Evolutionary conservation across 2,888 invertebrate species (phyloP), one percentile per base, ranked within the genome.

Genomic region (Ophioninae sp.): DNA sequence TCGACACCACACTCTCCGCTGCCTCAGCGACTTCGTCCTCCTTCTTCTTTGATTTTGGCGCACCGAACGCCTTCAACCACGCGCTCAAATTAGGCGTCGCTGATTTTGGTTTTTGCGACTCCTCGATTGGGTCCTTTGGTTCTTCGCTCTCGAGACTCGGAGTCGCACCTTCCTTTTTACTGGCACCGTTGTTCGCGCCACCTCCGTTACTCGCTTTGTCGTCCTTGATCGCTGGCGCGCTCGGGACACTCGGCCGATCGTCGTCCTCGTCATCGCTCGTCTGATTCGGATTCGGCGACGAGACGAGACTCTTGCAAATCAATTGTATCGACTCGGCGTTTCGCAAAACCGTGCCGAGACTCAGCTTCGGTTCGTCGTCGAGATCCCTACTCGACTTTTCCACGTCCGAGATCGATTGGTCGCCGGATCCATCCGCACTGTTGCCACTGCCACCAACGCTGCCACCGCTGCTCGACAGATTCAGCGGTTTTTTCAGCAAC

Each of bases 31-130:
- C 88, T 59, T 93, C 93, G 57, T 90, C 93, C 17, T 95, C 95
- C 0, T 93, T 90, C 91, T 96, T 96, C 91, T 96, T 96, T 68
- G 94, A 94, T 93, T 97, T 97, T 0, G 98, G 97, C 0, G 96
- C 96, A 10, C 98, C 97, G 91, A 98, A 98, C 0, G 98, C 98
- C 93, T 97, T 97, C 85, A 98, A 97, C 98, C 98, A 98, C 41
- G 97, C 98, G 91, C 97, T 97, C 79, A 97, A 94, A 93, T 98
- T 97, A 0, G 98, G 97, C 56, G 97, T 96, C 21, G 96, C 96
- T 2, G 92, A 88, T 91, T 96, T 96, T 85, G 95, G 95, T 88
- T 95, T 94, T 84, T 94, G 94, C 84, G 92, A 83, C 87, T 93
- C 92, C 84, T 93, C 92, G 30, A n/a, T 44, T 8, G 61, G 37